Evolutionary conservation across 2,888 invertebrate genomes (phyloP).

Genomic region (Coronaproctus castanopsis): DNA sequence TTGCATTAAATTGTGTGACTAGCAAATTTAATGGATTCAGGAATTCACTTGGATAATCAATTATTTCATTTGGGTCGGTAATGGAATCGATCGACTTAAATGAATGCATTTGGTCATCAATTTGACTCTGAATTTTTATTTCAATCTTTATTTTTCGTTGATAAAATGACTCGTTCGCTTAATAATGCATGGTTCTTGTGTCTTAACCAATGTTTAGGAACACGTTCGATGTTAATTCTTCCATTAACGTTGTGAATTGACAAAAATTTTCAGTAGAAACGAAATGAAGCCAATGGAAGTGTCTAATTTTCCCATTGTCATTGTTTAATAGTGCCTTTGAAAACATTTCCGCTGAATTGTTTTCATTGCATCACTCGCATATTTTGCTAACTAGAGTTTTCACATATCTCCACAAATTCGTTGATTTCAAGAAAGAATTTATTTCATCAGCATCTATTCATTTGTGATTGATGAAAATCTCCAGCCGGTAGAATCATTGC

Average conservation of each 20-base stretch:
- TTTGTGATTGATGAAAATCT: slow-evolving; percentile 11
- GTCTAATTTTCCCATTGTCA: not conserved
- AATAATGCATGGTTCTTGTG: not conserved
- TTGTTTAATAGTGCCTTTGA: not conserved
- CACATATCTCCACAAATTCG: not conserved
- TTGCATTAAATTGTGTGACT: not conserved
- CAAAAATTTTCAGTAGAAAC: not conserved
- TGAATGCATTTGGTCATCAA: not conserved
- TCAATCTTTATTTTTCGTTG: not conserved
- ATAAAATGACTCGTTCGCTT: not conserved
- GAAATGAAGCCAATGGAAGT: too few species aligned
- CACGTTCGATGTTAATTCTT: not conserved
- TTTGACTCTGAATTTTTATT: not conserved
- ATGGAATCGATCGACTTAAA: not conserved
- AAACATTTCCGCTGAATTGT: not conserved
- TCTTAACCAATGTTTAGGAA: not conserved
- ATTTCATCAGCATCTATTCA: not conserved
- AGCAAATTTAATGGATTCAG: not conserved
- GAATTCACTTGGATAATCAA: not conserved
- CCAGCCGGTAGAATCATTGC: slow-evolving; percentile 16
- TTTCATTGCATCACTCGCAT: not conserved
- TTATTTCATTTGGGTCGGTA: not conserved
- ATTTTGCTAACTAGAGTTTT: not conserved
- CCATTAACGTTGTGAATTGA: not conserved
- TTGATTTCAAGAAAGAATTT: not conserved